phyloP scores from a whole-genome alignment of 2,888 invertebrate species.

The Brachynemurus nebulosus region DNA sequence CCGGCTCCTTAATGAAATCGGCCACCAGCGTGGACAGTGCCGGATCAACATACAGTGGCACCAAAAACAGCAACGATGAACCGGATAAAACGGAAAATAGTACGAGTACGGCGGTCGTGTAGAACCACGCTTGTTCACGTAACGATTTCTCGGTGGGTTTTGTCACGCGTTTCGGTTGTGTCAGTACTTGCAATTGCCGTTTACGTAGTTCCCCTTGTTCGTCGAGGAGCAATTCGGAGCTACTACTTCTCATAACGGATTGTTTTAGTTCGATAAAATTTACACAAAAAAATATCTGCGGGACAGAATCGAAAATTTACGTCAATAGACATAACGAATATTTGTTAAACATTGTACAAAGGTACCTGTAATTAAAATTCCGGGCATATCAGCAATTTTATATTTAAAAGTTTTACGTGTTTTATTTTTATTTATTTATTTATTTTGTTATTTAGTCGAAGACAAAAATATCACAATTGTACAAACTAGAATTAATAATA shows the following conservation, averaged over 20 bases:
- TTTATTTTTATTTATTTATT: too few species aligned
- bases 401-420: too few species aligned
- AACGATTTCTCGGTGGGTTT: slow-evolving; percentile 38
- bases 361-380: too few species aligned
- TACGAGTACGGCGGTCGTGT: slow-evolving; percentile 54
- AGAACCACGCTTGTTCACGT: slow-evolving; percentile 55
- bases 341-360: too few species aligned
- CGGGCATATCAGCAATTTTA: too few species aligned
- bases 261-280: too few species aligned
- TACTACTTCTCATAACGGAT: slow-evolving; percentile 55
- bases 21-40: slow-evolving; percentile 53
- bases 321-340: too few species aligned
- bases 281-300: too few species aligned
- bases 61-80: slow-evolving; percentile 56
- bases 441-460: too few species aligned
- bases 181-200: slow-evolving; percentile 43
- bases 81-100: slow-evolving; percentile 57
- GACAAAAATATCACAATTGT: too few species aligned
- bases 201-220: slow-evolving; percentile 55
- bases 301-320: too few species aligned
- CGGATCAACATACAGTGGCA: slow-evolving; percentile 57
- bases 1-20: slow-evolving; percentile 60
- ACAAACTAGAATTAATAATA: too few species aligned
- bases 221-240: slow-evolving; percentile 64
- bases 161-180: slow-evolving; percentile 33